Evolutionary conservation across 2,888 invertebrate species (phyloP).

Genomic region (Chloroclystis v-ata): DNA sequence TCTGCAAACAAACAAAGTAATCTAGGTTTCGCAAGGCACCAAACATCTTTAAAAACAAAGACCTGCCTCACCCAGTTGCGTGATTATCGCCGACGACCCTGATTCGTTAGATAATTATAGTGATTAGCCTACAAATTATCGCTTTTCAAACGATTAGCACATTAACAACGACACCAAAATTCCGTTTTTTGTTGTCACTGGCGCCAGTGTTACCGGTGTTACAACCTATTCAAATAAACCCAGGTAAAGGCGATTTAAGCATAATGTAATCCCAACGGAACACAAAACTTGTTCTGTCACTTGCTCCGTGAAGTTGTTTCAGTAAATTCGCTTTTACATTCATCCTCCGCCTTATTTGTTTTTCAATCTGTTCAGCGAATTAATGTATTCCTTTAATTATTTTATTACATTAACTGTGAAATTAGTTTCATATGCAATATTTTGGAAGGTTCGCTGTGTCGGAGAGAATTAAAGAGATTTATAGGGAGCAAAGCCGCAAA

Average conservation of each 20-base stretch:
- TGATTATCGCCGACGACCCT: slow-evolving; percentile 59
- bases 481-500: too few relatives aligned
- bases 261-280: slow-evolving; percentile 13
- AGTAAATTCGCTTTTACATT: neutral
- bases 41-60: neutral
- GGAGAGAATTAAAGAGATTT: too few relatives aligned
- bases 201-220: slow-evolving; percentile 33
- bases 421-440: too few relatives aligned
- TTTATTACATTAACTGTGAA: too few relatives aligned
- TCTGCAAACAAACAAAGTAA: neutral
- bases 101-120: slow-evolving; percentile 59
- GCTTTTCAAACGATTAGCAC: slow-evolving; percentile 42
- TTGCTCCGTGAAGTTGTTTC: neutral
- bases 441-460: too few relatives aligned
- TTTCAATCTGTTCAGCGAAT: slow-evolving; percentile 7
- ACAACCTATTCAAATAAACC: slow-evolving; percentile 26
- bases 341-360: slow-evolving; percentile 2
- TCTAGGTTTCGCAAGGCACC: neutral
- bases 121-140: slow-evolving; percentile 57
- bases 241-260: neutral
- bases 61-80: slow-evolving; percentile 28
- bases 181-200: slow-evolving; percentile 40
- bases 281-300: slow-evolving; percentile 14
- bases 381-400: neutral
- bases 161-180: slow-evolving; percentile 31